phyloP scores from a whole-genome alignment of 2,797 vertebrate species.

The Pangasius macronema region DNA sequence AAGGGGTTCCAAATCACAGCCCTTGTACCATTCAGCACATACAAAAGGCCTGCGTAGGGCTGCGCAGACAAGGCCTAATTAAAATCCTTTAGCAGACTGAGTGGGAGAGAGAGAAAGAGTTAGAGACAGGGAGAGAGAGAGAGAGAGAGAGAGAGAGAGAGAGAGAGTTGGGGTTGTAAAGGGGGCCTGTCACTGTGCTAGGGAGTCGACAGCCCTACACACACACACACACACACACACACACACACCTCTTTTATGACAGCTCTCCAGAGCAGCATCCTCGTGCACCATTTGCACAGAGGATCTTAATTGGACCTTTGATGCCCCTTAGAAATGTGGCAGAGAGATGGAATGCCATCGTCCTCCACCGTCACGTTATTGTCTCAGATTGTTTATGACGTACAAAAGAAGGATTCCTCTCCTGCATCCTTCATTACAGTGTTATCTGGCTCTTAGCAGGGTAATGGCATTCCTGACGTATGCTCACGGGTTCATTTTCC shows the following conservation, averaged over 20 bases:
- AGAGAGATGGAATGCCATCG: slow-evolving; percentile 72
- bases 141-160: slow-evolving; percentile 42
- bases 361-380: slow-evolving; percentile 43
- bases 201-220: slow-evolving; percentile 64
- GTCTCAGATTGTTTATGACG: slow-evolving; percentile 53
- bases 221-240: slow-evolving; percentile 48
- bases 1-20: slow-evolving; percentile 63
- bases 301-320: slow-evolving; percentile 98
- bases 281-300: slow-evolving; percentile 84
- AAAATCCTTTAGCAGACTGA: slow-evolving; percentile 82
- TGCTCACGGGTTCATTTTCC: slow-evolving; percentile 80
- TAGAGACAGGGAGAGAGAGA: slow-evolving; percentile 24
- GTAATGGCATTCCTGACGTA: slow-evolving; percentile 72
- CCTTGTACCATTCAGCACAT: slow-evolving; percentile 78
- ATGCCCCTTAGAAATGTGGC: slow-evolving; percentile 87
- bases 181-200: slow-evolving; percentile 72
- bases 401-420: slow-evolving; percentile 34
- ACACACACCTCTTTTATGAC: slow-evolving; percentile 75
- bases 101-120: slow-evolving; percentile 65
- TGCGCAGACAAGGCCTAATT: slow-evolving; percentile 82
- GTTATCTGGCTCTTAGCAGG: slow-evolving; percentile 68
- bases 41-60: slow-evolving; percentile 77
- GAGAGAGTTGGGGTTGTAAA: slow-evolving; percentile 71
- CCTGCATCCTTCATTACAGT: slow-evolving; percentile 60
- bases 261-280: slow-evolving; percentile 84